Base-by-base conservation (phyloP, 2,888 invertebrate genomes). In the Protonemura montana region DNA sequence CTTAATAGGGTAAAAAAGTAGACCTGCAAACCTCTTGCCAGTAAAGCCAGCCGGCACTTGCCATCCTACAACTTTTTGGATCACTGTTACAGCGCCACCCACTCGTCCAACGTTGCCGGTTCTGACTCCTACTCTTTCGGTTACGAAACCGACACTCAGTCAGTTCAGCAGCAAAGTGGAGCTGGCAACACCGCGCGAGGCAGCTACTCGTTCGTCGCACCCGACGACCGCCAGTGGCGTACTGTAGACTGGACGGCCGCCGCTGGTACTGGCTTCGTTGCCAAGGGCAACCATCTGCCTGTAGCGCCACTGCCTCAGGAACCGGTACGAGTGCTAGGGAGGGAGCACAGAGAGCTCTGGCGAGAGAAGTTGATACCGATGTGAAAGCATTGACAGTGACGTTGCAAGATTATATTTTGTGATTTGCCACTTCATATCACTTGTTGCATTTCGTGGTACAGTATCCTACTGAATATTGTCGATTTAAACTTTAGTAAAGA, bases 161-260 rank as follows among this genome's bases (percentile, higher is more conserved):
- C 88, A 3, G 85, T 88, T 7, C 21, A 82, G 26, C 89, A 89
- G 84, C 85, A 87, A 13, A 88, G 86, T 7, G 88, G 89, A 81
- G 86, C 88, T 10, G 76, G 42, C 16, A 89, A 89, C 83, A 89
- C 89, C 82, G 89, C 89, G 0, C 82, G 86, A 35, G 89, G 89
- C 5, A 88, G 88, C 41, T 89, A 88, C 86, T 87, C 89, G n/a
- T 90, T 89, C 86, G 86, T 87, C 26, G 88, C 89, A 27, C 87
- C 87, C 5, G 89, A 89, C 85, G 88, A 88, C 77, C 89, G 89
- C 0, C 85, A 87, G 76, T 87, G 82, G 30, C 85, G 89, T 10
- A 86, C 86, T 26, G 88, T 89, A 0, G 87, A 88, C 59, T 89
- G 88, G 85, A 87, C 28, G 28, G 76, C 85, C 25, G 82, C 29